Percentiles rank a stretch among this genome's conserved stretches.
These are phyloP conservation scores for Theodoxus fluviatilis DNA, from an alignment of 2,888 invertebrate genomes.

Conservation along the genomic window DNA sequence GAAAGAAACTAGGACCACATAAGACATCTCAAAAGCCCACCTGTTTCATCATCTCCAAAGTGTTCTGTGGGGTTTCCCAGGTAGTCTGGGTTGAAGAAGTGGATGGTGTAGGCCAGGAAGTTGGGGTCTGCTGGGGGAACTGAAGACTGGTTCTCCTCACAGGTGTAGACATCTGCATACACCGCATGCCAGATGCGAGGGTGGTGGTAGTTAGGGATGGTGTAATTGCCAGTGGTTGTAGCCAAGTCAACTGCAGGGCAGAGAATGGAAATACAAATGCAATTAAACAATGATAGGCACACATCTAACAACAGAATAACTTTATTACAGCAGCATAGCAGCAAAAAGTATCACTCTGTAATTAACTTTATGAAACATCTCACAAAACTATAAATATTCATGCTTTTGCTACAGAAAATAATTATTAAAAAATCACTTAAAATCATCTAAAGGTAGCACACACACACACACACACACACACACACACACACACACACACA, in stretches of 20 bases:
- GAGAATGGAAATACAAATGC: neutral
- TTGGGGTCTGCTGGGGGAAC: slow-evolving; percentile 36
- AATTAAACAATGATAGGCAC: neutral
- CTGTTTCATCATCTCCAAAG: slow-evolving; percentile 61
- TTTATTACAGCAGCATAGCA: neutral
- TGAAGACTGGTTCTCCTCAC: slow-evolving; percentile 35
- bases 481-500: neutral
- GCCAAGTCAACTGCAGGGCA: slow-evolving; percentile 44
- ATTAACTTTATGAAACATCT: too few species aligned
- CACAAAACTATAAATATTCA: too few species aligned
- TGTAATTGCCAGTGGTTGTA: slow-evolving; percentile 41
- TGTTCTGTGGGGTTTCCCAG: slow-evolving; percentile 59
- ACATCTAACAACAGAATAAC: neutral
- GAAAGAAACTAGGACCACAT: neutral
- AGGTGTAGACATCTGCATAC: slow-evolving; percentile 54
- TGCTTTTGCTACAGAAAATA: neutral
- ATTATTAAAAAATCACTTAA: too few species aligned
- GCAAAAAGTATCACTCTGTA: neutral
- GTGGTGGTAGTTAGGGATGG: slow-evolving; percentile 41
- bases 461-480: slow-evolving; percentile 10
- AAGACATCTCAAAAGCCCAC: slow-evolving; percentile 33
- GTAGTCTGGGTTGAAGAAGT: slow-evolving; percentile 56
- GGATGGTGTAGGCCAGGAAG: slow-evolving; percentile 48
- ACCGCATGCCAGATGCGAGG: slow-evolving; percentile 57
- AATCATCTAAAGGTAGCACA: too few species aligned